Evolutionary conservation across 2,113 vertebrate species (phyloP).

Genomic region (Carettochelys insculpta): DNA sequence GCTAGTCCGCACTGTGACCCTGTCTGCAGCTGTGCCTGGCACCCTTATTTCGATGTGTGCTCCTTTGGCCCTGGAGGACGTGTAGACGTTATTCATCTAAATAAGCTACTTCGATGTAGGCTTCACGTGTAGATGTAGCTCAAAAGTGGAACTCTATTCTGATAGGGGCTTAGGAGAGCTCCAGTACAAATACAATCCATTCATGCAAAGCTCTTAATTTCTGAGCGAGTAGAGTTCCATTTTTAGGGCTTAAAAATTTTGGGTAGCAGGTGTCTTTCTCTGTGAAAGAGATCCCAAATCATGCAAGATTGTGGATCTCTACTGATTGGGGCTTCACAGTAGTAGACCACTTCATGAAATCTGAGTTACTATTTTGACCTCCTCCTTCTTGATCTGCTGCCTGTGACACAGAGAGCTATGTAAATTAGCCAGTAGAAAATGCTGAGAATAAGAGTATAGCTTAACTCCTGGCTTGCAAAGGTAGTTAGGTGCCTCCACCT

Average conservation of each 20-base stretch:
- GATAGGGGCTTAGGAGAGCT: background rate
- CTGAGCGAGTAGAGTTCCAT: background rate
- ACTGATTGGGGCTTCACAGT: no score
- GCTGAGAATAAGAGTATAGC: no score
- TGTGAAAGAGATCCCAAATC: background rate
- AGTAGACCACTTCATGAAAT: background rate
- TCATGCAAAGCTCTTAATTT: fast-evolving
- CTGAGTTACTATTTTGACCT: background rate
- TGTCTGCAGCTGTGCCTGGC: no score
- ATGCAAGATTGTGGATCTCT: no score
- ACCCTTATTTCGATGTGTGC: no score
- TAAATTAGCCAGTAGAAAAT: no score
- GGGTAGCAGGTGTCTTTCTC: background rate
- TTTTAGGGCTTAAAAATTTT: background rate
- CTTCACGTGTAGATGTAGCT: no score
- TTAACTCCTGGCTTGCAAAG: background rate
- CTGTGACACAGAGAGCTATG: background rate
- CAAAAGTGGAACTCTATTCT: background rate
- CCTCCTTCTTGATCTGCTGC: background rate
- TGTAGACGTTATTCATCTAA: no score
- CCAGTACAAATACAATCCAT: background rate
- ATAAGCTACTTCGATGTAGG: no score
- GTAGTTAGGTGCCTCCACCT: background rate
- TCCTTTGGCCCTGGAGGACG: no score
- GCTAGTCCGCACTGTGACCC: no score